Evolutionary conservation across 2,113 vertebrate genomes (phyloP).

Genomic region (Gavialis gangeticus): DNA sequence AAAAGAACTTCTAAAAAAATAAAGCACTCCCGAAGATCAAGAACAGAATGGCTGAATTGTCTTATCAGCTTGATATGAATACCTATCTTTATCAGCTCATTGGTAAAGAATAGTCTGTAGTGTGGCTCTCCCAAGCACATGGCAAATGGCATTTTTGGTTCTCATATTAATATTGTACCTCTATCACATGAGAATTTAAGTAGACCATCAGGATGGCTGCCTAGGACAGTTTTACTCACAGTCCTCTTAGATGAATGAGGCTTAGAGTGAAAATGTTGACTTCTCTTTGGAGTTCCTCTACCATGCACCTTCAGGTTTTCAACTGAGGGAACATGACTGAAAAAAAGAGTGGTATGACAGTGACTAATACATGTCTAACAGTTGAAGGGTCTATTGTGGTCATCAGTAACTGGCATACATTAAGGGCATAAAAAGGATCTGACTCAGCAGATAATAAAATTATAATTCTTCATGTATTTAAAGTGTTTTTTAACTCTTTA

Average conservation of each 20-base stretch:
- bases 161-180: not conserved
- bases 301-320: not conserved
- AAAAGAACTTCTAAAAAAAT: not conserved
- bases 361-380: not conserved
- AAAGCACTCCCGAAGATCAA: not conserved
- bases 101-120: not conserved
- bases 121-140: not conserved
- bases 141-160: not conserved
- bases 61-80: not conserved
- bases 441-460: not conserved
- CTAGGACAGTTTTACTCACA: too few relatives aligned
- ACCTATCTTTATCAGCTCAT: not conserved
- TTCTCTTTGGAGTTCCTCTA: not conserved
- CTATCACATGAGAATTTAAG: not conserved
- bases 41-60: not conserved
- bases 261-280: not conserved
- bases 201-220: not conserved
- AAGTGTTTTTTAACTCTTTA: constrained; percentile 17
- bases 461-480: not conserved
- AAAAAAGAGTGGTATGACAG: constrained; percentile 25
- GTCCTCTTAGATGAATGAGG: too few relatives aligned
- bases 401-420: constrained; percentile 23
- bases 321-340: too few relatives aligned
- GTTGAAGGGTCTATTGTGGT: not conserved
- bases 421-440: constrained; percentile 10